A percentile compares a stretch with the other conserved stretches of the same genome.
Conservation (phyloP, 2,113 vertebrate species). For the Rhinoptilus africanus region DNA sequence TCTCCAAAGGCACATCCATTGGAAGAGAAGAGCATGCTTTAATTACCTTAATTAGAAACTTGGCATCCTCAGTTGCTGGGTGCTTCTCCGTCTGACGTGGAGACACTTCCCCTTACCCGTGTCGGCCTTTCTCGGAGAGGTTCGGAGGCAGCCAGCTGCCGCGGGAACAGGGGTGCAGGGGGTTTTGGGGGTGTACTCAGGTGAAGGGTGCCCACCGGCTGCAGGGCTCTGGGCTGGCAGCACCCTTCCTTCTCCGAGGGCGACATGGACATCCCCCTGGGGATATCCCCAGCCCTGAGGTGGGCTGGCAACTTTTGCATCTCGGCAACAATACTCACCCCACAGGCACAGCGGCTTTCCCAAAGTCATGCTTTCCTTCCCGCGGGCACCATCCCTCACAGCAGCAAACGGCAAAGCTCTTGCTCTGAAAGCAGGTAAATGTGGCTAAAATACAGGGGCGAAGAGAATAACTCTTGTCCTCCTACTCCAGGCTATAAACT, state of each 20-base stretch:
- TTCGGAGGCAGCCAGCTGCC: background rate
- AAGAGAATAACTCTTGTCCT: background rate
- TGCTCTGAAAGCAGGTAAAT: background rate
- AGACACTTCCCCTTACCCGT: background rate
- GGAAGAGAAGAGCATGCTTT: background rate
- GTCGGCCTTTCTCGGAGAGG: too few species aligned
- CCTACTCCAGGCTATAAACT: background rate
- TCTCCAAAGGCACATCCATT: background rate
- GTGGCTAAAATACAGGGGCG: background rate
- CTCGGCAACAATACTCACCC: background rate
- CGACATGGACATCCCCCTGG: background rate
- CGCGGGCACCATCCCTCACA: fast-evolving
- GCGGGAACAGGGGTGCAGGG: background rate
- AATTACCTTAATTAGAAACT: constrained; percentile 6
- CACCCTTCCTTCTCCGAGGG: background rate
- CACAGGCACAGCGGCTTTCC: background rate
- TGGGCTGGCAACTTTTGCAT: background rate
- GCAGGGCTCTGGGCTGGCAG: background rate
- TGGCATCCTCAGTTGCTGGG: background rate
- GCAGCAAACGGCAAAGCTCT: background rate
- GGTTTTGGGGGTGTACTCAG: fast-evolving
- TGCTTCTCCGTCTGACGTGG: background rate
- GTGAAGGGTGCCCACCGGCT: fast-evolving
- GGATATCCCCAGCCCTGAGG: background rate
- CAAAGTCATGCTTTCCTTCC: background rate